phyloP scores from a whole-genome alignment of 23 tunicate species.

The Corella eumyota region DNA sequence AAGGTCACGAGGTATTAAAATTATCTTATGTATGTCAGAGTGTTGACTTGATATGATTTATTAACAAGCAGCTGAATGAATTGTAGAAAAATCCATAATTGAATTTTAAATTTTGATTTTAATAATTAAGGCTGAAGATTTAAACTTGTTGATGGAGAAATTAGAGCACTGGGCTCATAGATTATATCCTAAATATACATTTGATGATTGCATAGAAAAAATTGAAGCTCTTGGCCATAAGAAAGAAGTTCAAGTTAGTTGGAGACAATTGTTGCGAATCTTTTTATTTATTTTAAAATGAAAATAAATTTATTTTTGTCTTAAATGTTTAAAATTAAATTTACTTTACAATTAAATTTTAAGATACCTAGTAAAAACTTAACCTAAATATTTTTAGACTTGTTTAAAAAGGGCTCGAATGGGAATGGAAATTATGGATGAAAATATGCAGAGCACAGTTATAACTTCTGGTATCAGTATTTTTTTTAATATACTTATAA shows the following conservation, averaged over 20 bases:
- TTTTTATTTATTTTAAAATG: background rate
- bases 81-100: no score
- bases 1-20: conserved; percentile 65
- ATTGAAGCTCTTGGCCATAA: conserved; percentile 80
- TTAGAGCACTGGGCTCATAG: conserved; percentile 96
- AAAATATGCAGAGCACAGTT: conserved; percentile 46
- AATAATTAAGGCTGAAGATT: conserved; percentile 65
- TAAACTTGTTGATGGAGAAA: conserved; percentile 39
- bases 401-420: conserved; percentile 59
- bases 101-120: no score
- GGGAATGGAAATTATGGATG: conserved; percentile 68
- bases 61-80: no score
- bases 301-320: background rate
- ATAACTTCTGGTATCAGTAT: conserved; percentile 29
- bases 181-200: conserved; percentile 58
- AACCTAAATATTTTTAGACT: conserved; percentile 8
- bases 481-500: no score
- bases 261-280: background rate
- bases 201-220: conserved; percentile 87
- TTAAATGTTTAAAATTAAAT: background rate
- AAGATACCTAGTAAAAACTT: background rate
- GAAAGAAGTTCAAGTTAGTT: conserved; percentile 43
- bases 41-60: no score
- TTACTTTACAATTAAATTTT: no score
- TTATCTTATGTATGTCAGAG: no score